These are phyloP conservation scores for Drosophila eohydei DNA, from an alignment of 2,888 invertebrate genomes.

Conservation along the genomic window DNA sequence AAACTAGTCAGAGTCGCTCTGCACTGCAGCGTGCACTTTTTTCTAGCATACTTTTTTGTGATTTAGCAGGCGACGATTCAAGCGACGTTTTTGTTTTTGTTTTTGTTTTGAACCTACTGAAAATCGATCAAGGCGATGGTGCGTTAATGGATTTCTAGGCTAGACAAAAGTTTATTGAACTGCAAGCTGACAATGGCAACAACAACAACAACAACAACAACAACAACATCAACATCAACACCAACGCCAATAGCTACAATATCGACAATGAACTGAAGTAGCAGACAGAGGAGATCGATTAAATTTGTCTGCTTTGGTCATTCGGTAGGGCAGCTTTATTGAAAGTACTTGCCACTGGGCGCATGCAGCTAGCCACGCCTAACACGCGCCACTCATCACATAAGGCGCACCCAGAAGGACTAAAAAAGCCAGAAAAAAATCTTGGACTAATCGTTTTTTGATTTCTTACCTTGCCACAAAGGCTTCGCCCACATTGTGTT, in stretches of 20 bases:
- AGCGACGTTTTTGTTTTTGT: too few relatives aligned
- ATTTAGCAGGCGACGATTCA: constrained; percentile 22
- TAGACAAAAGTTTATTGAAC: constrained; percentile 78
- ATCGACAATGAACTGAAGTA: constrained; percentile 32
- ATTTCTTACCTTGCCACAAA: constrained; percentile 65
- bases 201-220: background rate
- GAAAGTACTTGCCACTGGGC: constrained; percentile 22
- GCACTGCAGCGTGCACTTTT: constrained; percentile 31
- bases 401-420: constrained; percentile 23
- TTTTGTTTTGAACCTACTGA: constrained; percentile 36
- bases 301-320: constrained; percentile 45
- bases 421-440: constrained; percentile 37
- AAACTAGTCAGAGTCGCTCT: constrained; percentile 60
- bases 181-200: constrained; percentile 13
- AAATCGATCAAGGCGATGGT: constrained; percentile 70
- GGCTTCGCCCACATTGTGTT: constrained; percentile 33
- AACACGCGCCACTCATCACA: constrained; percentile 13
- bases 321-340: constrained; percentile 7
- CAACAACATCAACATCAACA: constrained; percentile 12
- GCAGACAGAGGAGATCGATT: constrained; percentile 45
- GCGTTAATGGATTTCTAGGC: constrained; percentile 74
- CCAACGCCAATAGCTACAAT: background rate
- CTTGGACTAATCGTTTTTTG: constrained; percentile 77
- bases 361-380: constrained; percentile 1
- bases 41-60: constrained; percentile 48